Evolutionary conservation across 2,888 invertebrate genomes (phyloP), one percentile per base, ranked within the genome.

Genomic region (Chymomyza caudatula): DNA sequence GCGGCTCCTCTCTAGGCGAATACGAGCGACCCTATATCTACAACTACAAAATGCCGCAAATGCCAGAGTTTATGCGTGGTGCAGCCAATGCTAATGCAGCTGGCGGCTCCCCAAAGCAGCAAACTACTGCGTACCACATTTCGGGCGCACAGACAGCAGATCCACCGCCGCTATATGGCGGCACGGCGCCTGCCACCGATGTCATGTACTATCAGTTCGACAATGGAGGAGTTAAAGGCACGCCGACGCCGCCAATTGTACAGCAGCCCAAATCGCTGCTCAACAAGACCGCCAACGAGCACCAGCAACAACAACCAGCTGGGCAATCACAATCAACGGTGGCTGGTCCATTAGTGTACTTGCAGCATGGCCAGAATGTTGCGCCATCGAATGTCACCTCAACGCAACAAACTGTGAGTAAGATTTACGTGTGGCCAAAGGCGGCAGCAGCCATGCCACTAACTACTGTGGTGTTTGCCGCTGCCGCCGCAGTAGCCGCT

Each of bases 131-230:
- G n/a, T 89, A 89, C 84, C 90, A 89, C 70, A 89, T 89, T 77
- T 89, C 89, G 2, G 90, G 90, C 23, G 78, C 89, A 51, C 89
- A 89, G 67, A 89, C 90, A 1, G 89, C 89, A 5, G 90, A 89
- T 76, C 79, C 87, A n/a, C 87, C 89, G 60, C 89, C 87, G 47
- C 77, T 87, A 11, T 89, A 84, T 60, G 88, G 86, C 29, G 88
- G 88, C 57, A 80, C 89, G 17, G 77, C 88, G 61, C 87, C 88
- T 64, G 88, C 88, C 64, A 84, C 77, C 60, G 89, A 89, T 74
- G 90, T 89, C 71, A 81, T 89, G 75, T 89, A 90, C 78, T 89
- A 89, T 81, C 89, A 90, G 71, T 89, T 89, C 71, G 89, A 89
- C 78, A 89, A 88, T 76, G 82, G 83, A 69, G 77, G 44, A 17